Evolutionary conservation across 2,888 invertebrate species (phyloP).

Genomic region (Lampropteryx suffumata): DNA sequence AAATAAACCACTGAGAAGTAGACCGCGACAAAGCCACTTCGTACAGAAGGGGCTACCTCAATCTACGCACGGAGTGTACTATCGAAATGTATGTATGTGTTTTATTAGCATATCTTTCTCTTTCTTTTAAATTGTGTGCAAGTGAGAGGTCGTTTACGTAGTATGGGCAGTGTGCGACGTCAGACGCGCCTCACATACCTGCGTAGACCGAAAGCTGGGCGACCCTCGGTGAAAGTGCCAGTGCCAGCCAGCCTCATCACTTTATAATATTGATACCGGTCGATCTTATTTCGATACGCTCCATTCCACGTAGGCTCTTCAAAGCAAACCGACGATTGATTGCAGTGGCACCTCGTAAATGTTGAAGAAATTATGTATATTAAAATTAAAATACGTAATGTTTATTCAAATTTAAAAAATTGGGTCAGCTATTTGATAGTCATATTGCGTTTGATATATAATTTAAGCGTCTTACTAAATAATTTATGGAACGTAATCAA

Average conservation of each 20-base stretch:
- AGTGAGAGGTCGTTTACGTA: constrained; percentile 48
- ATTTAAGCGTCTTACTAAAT: too few relatives aligned
- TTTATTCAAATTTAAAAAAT: too few relatives aligned
- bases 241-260: constrained; percentile 61
- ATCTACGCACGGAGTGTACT: constrained; percentile 34
- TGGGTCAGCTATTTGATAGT: constrained; percentile 5
- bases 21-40: constrained; percentile 58
- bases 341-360: not conserved
- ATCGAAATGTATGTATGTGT: constrained; percentile 41
- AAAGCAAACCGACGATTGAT: constrained; percentile 18
- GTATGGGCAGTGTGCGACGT: constrained; percentile 34
- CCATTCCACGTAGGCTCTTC: constrained; percentile 13
- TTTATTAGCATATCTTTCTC: constrained; percentile 39
- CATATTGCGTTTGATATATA: not conserved
- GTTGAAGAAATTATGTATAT: not conserved
- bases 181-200: constrained; percentile 53
- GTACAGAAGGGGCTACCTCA: constrained; percentile 42
- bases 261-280: constrained; percentile 40
- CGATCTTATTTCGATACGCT: constrained; percentile 30
- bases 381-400: too few relatives aligned
- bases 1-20: constrained; percentile 65
- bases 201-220: constrained; percentile 63
- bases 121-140: constrained; percentile 59
- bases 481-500: too few relatives aligned
- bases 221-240: constrained; percentile 78